Evolutionary conservation across 2,113 vertebrate genomes (phyloP).

Genomic region (Phalacrocorax aristotelis): DNA sequence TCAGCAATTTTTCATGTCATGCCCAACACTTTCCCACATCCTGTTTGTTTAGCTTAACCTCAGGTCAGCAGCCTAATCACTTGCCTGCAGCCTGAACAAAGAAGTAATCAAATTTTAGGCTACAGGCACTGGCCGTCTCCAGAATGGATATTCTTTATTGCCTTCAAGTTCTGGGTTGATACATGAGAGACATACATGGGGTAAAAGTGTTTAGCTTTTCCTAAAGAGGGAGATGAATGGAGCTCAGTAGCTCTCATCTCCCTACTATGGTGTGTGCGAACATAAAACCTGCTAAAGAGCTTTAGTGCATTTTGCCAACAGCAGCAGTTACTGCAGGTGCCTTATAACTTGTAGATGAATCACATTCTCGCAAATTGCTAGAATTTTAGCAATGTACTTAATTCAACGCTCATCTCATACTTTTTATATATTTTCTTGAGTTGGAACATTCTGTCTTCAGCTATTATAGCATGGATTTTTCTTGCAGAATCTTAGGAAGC

Average conservation of each 20-base stretch:
- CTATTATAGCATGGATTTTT: not conserved
- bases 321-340: conserved; percentile 40
- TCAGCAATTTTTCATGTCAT: accelerated
- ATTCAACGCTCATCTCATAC: not conserved
- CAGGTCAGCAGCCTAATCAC: not conserved
- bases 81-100: not conserved
- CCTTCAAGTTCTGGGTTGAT: not conserved
- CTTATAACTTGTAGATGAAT: conserved; percentile 34
- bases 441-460: not conserved
- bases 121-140: not conserved
- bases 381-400: not conserved
- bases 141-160: not conserved
- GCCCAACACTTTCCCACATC: not conserved
- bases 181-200: not conserved
- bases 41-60: not conserved
- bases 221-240: not conserved
- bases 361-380: not conserved
- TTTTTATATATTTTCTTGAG: not conserved
- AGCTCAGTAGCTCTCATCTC: not conserved
- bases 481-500: not conserved
- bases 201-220: not conserved
- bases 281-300: not conserved
- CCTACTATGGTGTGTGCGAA: not conserved
- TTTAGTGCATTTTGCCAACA: conserved; percentile 12
- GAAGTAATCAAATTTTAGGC: not conserved